phyloP scores from a whole-genome alignment of 2,113 vertebrate species.

The Micronisus gabar region DNA sequence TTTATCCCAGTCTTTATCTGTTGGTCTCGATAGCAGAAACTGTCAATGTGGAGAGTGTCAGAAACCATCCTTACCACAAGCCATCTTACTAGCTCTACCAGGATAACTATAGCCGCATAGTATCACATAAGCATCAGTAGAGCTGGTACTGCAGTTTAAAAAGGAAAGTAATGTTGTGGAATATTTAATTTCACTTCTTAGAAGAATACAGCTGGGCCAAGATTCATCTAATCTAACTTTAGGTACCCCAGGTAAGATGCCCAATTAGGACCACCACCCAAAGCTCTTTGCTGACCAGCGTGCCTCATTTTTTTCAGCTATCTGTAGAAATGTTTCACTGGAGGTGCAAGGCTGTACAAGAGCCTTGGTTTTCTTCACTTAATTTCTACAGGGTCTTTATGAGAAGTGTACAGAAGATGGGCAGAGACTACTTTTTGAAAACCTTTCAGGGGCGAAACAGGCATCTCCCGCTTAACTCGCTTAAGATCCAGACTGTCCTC shows the following conservation, averaged over 20 bases:
- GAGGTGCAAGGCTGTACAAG: not conserved
- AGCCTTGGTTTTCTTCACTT: not conserved
- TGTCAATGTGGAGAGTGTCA: not conserved
- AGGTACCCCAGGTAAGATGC: not conserved
- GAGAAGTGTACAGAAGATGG: not conserved
- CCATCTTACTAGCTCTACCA: not conserved
- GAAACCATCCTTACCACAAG: not conserved
- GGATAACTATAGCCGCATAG: not conserved
- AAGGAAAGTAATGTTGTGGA: not conserved
- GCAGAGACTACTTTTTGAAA: not conserved
- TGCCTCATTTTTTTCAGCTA: not conserved
- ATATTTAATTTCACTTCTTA: not conserved
- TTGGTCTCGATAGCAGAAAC: not conserved
- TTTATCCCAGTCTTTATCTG: rapidly evolving
- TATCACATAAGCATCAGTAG: not conserved
- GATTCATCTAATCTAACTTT: not conserved
- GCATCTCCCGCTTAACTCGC: not conserved
- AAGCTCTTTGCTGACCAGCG: not conserved
- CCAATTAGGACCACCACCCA: not conserved
- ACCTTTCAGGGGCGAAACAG: rapidly evolving
- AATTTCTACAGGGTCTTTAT: not conserved
- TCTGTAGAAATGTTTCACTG: not conserved
- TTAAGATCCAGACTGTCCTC: not conserved
- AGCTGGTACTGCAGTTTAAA: not conserved
- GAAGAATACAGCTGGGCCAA: not conserved